Evolutionary conservation across 2,797 vertebrate genomes (phyloP).

Genomic region (Onychomys arenicola): DNA sequence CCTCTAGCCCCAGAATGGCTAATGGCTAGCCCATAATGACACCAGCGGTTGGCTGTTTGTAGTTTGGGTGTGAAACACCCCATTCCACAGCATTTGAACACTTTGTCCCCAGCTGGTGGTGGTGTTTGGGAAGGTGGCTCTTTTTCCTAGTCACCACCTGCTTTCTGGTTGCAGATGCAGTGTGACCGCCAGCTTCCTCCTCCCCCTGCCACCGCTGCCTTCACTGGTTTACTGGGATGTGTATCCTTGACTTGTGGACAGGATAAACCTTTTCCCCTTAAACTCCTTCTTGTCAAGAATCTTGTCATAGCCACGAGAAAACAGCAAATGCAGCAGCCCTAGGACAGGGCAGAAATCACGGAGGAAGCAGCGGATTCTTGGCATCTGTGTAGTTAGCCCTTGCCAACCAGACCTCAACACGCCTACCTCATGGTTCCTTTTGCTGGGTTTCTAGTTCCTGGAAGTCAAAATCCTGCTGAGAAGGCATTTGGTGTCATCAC

Average conservation of each 20-base stretch:
- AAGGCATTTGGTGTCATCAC: background rate
- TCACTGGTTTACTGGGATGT: background rate
- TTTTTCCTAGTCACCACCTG: background rate
- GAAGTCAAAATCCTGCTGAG: background rate
- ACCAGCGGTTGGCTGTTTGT: background rate
- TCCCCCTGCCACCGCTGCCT: background rate
- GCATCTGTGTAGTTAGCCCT: background rate
- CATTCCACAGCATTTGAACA: background rate
- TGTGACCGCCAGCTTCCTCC: background rate
- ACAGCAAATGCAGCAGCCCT: background rate
- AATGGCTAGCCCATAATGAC: background rate
- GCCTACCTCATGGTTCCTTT: background rate
- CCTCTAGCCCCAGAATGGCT: background rate
- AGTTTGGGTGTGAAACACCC: background rate
- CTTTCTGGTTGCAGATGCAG: background rate
- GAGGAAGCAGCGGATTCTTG: background rate
- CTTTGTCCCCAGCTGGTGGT: background rate
- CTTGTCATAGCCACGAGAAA: background rate
- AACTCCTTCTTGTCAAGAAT: background rate
- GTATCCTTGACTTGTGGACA: background rate
- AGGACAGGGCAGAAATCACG: background rate
- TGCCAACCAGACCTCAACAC: background rate
- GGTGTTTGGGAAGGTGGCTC: background rate
- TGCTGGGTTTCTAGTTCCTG: background rate
- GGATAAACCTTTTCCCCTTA: background rate